Percentiles rank a stretch among this genome's conserved stretches.
Conservation (phyloP, 2,113 vertebrate species). For the Uria aalge region DNA sequence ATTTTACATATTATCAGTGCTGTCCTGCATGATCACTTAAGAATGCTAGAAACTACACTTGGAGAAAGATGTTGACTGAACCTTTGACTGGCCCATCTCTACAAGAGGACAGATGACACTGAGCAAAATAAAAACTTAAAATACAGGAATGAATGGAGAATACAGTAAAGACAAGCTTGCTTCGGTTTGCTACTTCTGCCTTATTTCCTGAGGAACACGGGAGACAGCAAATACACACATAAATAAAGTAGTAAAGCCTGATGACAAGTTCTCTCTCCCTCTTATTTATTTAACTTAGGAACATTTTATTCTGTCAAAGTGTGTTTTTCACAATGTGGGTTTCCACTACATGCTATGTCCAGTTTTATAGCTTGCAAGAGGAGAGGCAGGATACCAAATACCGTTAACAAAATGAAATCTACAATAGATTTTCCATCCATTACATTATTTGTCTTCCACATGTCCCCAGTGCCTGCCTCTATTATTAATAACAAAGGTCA, state of each 20-base stretch:
- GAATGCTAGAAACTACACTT: background rate
- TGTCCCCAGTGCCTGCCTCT: background rate
- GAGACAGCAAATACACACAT: background rate
- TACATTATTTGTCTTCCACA: background rate
- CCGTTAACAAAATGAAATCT: background rate
- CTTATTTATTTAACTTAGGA: background rate
- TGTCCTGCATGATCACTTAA: background rate
- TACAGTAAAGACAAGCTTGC: background rate
- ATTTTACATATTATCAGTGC: background rate
- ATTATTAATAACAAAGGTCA: constrained; percentile 62
- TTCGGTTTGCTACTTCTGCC: background rate
- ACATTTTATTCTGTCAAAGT: background rate
- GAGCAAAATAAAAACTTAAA: background rate
- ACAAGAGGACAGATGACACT: background rate
- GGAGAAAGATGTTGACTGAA: background rate
- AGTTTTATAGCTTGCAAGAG: background rate
- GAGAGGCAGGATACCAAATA: background rate
- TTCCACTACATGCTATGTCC: background rate
- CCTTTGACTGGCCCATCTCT: background rate
- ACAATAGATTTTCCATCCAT: background rate
- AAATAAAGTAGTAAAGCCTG: background rate
- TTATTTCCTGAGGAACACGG: background rate
- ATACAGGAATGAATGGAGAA: background rate
- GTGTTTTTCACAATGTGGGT: background rate
- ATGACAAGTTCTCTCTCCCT: background rate